Percentiles rank a stretch among this genome's conserved stretches.
Conservation (phyloP, 1,140 invertebrate genomes). For the Drosophila parabipectinata region DNA sequence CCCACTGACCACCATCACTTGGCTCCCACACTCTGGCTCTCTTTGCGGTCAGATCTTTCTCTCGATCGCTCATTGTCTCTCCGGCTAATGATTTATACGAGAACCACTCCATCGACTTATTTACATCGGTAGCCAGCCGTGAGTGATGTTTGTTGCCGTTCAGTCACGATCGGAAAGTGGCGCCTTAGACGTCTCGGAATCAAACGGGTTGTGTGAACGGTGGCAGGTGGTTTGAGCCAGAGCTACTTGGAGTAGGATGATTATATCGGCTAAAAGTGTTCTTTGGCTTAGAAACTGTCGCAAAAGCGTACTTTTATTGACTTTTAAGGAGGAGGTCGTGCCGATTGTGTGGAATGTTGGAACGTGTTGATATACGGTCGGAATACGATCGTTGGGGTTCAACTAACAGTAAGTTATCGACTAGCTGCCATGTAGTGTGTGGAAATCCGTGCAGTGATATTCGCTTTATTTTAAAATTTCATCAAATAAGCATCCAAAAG, state of each 20-base stretch:
- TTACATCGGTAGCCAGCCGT: slow-evolving; percentile 57
- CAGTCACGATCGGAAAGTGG: slow-evolving; percentile 57
- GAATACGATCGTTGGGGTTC: slow-evolving; percentile 7
- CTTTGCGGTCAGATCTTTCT: neutral
- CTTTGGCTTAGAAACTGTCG: slow-evolving; percentile 26
- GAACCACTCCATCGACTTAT: slow-evolving; percentile 44
- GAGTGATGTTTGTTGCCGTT: slow-evolving; percentile 38
- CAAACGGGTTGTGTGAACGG: slow-evolving; percentile 4
- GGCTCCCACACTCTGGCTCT: neutral
- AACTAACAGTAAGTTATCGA: slow-evolving; percentile 18
- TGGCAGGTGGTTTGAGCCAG: neutral
- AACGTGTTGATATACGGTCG: slow-evolving; percentile 8
- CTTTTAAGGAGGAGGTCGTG: neutral
- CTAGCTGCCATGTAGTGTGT: neutral
- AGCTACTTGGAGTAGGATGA: neutral
- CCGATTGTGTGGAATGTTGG: neutral
- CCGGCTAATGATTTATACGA: neutral
- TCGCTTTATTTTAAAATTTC: too few species aligned
- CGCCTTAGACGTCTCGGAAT: slow-evolving; percentile 42
- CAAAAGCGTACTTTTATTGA: slow-evolving; percentile 7
- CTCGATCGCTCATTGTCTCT: neutral
- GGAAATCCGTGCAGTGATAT: too few species aligned
- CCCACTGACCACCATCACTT: slow-evolving; percentile 41
- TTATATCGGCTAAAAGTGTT: slow-evolving; percentile 9
- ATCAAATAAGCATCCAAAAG: neutral